phyloP scores from a whole-genome alignment of 2,113 vertebrate species.

The Chloroceryle aenea region DNA sequence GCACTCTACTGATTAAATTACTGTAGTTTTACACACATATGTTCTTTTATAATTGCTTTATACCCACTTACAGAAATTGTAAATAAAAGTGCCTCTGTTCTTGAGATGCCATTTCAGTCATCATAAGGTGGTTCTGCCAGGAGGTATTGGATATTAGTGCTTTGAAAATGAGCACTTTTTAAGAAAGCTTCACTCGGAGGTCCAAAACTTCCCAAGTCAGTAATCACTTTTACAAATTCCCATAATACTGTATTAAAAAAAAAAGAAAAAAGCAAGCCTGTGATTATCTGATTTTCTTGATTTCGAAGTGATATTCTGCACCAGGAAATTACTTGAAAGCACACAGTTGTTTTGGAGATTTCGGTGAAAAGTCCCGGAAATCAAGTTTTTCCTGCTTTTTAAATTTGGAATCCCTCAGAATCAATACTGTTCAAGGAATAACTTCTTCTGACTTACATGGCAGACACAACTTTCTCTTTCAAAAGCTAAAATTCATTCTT shows the following conservation, averaged over 20 bases:
- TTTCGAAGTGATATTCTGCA: not conserved
- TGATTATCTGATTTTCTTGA: not conserved
- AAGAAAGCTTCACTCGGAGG: not conserved
- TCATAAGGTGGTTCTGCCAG: not conserved
- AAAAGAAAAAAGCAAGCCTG: not conserved
- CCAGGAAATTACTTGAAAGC: not conserved
- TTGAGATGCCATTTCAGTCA: slow-evolving; percentile 28
- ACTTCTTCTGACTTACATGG: not conserved
- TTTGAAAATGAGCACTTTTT: slow-evolving; percentile 23
- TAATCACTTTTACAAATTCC: not conserved
- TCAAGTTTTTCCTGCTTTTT: not conserved
- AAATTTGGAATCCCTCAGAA: not conserved
- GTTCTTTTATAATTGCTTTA: not conserved
- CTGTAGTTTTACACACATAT: not conserved
- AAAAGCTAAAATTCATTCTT: not conserved
- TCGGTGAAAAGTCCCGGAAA: not conserved
- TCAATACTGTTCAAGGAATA: not conserved
- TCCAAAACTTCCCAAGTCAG: not conserved
- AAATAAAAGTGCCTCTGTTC: slow-evolving; percentile 26
- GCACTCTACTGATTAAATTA: not conserved
- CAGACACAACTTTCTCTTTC: not conserved
- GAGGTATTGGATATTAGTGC: not conserved
- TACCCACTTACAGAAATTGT: not conserved
- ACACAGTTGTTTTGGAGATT: not conserved
- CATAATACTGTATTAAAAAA: not conserved